These are phyloP conservation scores for Lasioglossum calceatum DNA, from an alignment of 2,888 invertebrate species.

Conservation along the genomic window DNA sequence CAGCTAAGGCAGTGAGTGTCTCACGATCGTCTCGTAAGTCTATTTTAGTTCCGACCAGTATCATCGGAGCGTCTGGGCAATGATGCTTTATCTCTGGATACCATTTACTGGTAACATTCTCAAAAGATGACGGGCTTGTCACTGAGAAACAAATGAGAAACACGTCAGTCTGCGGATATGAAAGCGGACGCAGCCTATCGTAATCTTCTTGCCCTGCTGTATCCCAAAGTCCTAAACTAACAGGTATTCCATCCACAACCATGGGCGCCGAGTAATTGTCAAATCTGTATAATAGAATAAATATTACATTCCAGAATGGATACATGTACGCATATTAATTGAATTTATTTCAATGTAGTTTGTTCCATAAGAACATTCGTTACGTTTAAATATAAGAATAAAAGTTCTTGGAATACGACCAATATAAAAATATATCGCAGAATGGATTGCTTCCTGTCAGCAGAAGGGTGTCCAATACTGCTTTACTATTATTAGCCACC, in stretches of 20 bases:
- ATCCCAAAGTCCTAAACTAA: slow-evolving; percentile 98
- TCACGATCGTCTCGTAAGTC: slow-evolving; percentile 99
- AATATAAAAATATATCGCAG: slow-evolving; percentile 72
- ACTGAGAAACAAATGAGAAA: slow-evolving; percentile 99
- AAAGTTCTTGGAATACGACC: slow-evolving; percentile 57
- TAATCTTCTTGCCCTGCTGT: slow-evolving; percentile 99
- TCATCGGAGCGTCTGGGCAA: slow-evolving; percentile 99
- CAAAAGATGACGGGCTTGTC: slow-evolving; percentile 99
- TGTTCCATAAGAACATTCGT: neutral
- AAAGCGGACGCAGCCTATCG: slow-evolving; percentile 97
- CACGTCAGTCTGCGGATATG: slow-evolving; percentile 99
- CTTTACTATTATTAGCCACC: slow-evolving; percentile 78
- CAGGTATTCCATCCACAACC: slow-evolving; percentile 99
- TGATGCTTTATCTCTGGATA: slow-evolving; percentile 99
- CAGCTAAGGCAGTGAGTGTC: slow-evolving; percentile 94
- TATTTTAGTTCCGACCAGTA: slow-evolving; percentile 99
- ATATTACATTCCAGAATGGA: slow-evolving; percentile 26
- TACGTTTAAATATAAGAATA: neutral
- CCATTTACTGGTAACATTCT: slow-evolving; percentile 99
- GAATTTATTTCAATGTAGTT: neutral
- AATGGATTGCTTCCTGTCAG: slow-evolving; percentile 79
- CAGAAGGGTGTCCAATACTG: slow-evolving; percentile 70
- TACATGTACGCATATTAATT: neutral
- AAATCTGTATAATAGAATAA: slow-evolving; percentile 88
- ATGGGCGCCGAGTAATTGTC: slow-evolving; percentile 99